Percentiles rank a stretch among this genome's conserved stretches.
Evolutionary conservation across 2,888 invertebrate genomes (phyloP).

Genomic region (Erebia aethiops): DNA sequence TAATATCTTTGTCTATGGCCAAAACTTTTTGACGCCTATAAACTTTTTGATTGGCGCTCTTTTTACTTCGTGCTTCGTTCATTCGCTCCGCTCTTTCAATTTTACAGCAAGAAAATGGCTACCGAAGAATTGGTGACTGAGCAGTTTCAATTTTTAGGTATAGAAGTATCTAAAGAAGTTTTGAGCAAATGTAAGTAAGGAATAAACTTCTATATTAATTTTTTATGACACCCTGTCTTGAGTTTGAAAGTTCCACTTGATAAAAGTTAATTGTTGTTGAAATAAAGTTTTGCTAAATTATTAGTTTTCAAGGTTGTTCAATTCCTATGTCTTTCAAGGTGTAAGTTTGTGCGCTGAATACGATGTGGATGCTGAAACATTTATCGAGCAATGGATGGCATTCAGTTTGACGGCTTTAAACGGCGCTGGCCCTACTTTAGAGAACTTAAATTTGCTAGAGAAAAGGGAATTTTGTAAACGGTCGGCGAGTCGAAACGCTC

Average conservation of each 20-base stretch:
- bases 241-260: constrained; percentile 27
- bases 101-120: constrained; percentile 75
- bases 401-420: constrained; percentile 86
- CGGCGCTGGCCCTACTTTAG: constrained; percentile 84
- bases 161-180: constrained; percentile 80
- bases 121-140: constrained; percentile 82
- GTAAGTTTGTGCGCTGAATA: constrained; percentile 86
- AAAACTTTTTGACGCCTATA: constrained; percentile 48
- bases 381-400: constrained; percentile 91
- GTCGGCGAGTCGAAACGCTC: constrained; percentile 62
- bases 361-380: constrained; percentile 85
- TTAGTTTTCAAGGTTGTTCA: constrained; percentile 78
- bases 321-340: constrained; percentile 74
- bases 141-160: constrained; percentile 85
- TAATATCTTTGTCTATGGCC: constrained; percentile 44
- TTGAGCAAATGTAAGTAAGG: constrained; percentile 81
- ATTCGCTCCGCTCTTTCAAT: constrained; percentile 53
- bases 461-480: constrained; percentile 85
- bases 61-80: constrained; percentile 52
- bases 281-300: constrained; percentile 55
- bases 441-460: constrained; percentile 84
- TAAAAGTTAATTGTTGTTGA: constrained; percentile 46
- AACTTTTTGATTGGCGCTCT: constrained; percentile 60
- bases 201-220: constrained; percentile 24
- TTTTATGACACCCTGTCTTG: constrained; percentile 19